phyloP scores from a whole-genome alignment of 2,888 invertebrate species.

The Pediacus dermestoides region DNA sequence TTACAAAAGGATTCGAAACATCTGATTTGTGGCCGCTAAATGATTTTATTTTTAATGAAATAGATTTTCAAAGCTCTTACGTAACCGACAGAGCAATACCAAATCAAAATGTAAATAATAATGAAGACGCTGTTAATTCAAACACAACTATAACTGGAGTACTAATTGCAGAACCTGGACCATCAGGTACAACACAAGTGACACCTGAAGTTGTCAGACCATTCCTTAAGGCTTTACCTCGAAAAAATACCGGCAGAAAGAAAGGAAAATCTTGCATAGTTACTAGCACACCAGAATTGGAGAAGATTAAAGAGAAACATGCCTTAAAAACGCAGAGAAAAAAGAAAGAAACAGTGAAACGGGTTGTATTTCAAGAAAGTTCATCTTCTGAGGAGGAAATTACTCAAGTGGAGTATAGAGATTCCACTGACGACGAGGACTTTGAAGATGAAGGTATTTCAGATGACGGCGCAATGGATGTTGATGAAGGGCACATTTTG shows the following conservation, averaged over 20 bases:
- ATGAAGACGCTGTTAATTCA: slow-evolving; percentile 3
- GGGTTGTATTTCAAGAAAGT: too few relatives aligned
- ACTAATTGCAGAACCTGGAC: neutral
- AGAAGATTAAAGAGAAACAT: too few relatives aligned
- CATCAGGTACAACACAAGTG: neutral
- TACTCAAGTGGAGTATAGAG: too few relatives aligned
- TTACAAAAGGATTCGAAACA: slow-evolving; percentile 3
- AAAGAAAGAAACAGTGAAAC: too few relatives aligned
- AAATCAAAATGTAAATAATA: neutral
- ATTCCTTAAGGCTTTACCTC: neutral
- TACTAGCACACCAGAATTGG: too few relatives aligned
- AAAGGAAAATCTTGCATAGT: too few relatives aligned
- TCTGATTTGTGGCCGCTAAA: neutral
- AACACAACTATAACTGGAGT: neutral
- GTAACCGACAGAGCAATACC: neutral
- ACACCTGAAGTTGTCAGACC: neutral
- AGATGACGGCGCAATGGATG: too few relatives aligned
- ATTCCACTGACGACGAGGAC: too few relatives aligned
- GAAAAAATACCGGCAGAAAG: neutral
- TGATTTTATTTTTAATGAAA: neutral
- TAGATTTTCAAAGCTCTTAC: neutral
- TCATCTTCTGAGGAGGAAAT: too few relatives aligned
- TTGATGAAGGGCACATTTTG: too few relatives aligned
- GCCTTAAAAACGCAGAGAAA: too few relatives aligned
- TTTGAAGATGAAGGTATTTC: too few relatives aligned